Evolutionary conservation across 2,888 invertebrate species (phyloP).

Genomic region (Xanthia icteritia): DNA sequence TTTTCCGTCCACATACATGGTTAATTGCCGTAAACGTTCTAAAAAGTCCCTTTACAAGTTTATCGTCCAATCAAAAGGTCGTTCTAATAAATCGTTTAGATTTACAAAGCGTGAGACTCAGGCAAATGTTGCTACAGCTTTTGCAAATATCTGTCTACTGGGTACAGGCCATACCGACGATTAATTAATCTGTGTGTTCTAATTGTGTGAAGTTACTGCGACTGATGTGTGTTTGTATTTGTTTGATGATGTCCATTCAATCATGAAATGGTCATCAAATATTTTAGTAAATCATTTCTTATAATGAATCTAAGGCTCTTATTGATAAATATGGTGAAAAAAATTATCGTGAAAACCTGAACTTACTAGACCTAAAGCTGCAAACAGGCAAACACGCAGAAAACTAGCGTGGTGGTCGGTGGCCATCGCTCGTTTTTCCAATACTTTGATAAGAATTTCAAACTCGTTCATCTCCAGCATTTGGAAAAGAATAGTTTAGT

Average conservation of each 20-base stretch:
- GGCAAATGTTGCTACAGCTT: conserved; percentile 28
- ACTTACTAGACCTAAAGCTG: neutral
- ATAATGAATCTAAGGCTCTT: neutral
- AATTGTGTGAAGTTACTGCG: neutral
- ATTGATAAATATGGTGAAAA: neutral
- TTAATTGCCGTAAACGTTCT: conserved; percentile 30
- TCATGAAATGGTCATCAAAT: neutral
- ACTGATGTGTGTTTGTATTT: neutral
- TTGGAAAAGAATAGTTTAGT: neutral
- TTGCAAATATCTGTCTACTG: conserved; percentile 26
- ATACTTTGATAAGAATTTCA: neutral
- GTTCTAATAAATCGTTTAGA: conserved; percentile 45
- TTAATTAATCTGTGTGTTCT: neutral
- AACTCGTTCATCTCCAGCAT: neutral
- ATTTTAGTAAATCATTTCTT: neutral
- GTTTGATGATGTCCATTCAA: neutral
- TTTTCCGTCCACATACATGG: neutral
- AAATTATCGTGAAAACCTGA: neutral
- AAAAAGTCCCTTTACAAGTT: conserved; percentile 38
- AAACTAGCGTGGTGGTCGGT: neutral
- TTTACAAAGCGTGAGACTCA: conserved; percentile 47
- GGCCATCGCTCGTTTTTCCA: neutral
- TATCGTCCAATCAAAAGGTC: conserved; percentile 34
- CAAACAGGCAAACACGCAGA: neutral
- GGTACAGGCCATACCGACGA: neutral